Evolutionary conservation across 2,797 vertebrate species (phyloP).

Genomic region (Sylvia borin): DNA sequence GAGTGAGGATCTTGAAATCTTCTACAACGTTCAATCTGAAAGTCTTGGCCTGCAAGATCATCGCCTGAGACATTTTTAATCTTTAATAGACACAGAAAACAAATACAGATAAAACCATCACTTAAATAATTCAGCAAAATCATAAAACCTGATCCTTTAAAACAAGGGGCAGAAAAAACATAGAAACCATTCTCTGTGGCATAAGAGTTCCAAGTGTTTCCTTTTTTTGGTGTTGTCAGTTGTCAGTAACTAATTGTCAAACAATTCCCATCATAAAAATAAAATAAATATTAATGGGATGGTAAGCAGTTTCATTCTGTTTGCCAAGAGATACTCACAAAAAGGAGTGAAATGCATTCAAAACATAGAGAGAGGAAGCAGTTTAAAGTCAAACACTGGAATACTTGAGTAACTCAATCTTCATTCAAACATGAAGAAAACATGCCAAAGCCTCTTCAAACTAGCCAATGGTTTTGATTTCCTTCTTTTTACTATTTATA

Average conservation of each 20-base stretch:
- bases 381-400: neutral
- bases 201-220: neutral
- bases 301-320: neutral
- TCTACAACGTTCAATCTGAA: accelerated
- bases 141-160: neutral
- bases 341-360: neutral
- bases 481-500: neutral
- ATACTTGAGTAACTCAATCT: neutral
- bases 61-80: neutral
- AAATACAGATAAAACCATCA: neutral
- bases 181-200: neutral
- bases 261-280: neutral
- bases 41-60: neutral
- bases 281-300: neutral
- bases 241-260: neutral
- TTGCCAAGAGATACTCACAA: neutral
- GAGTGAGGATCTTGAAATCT: neutral
- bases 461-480: neutral
- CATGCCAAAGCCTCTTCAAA: neutral
- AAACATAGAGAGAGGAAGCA: neutral
- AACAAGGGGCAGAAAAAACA: neutral
- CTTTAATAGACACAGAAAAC: neutral
- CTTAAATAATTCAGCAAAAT: neutral
- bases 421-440: neutral
- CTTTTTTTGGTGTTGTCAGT: neutral